These are phyloP conservation scores for Daphoenositta chrysoptera DNA, from an alignment of 2,113 vertebrate genomes.

Conservation along the genomic window DNA sequence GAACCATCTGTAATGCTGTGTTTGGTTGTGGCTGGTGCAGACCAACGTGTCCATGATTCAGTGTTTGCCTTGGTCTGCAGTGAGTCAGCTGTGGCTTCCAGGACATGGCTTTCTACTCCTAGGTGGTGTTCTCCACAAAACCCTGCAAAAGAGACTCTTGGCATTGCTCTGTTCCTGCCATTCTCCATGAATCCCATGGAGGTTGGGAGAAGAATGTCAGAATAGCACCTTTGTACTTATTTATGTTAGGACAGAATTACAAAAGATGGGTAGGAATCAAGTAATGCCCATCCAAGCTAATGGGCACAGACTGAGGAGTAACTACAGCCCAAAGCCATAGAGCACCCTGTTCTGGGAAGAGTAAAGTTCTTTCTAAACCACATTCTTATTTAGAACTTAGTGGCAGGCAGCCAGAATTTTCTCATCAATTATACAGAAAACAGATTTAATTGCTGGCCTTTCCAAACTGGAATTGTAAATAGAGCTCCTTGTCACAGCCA, in stretches of 20 bases:
- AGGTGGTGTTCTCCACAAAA: neutral
- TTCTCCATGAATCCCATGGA: neutral
- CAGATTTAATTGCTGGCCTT: neutral
- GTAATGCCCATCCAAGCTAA: neutral
- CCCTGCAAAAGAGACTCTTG: neutral
- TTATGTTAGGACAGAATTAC: neutral
- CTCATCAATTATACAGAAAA: neutral
- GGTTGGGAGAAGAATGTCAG: neutral
- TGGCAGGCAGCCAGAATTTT: neutral
- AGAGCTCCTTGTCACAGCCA: neutral
- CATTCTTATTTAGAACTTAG: neutral
- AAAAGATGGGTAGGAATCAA: neutral
- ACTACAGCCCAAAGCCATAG: neutral
- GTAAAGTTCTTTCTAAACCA: neutral
- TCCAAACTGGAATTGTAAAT: neutral
- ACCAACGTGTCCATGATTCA: neutral
- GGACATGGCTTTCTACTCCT: neutral
- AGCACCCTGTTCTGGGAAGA: neutral
- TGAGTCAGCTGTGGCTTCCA: neutral
- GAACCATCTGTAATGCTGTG: neutral
- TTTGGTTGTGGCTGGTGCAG: neutral
- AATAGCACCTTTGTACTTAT: neutral
- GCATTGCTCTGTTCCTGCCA: neutral
- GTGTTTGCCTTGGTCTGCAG: neutral
- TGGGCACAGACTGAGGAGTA: neutral